A percentile compares a stretch with the other conserved stretches of the same genome.
Conservation (phyloP, 2,797 vertebrate species). For the Sphenodon punctatus region DNA sequence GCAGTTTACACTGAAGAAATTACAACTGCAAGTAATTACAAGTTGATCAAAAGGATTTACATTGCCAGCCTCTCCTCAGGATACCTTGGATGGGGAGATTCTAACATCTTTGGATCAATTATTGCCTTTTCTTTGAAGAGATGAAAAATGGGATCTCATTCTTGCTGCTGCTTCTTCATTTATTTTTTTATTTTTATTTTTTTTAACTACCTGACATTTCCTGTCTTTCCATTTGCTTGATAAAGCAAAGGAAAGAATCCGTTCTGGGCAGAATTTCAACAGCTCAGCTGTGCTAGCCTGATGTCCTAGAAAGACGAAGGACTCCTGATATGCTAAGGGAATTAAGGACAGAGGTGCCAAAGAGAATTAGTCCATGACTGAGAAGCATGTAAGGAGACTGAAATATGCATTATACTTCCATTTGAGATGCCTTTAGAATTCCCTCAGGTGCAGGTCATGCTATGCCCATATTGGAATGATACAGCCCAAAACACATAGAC, state of each 20-base stretch:
- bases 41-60: constrained; percentile 30
- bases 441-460: not conserved
- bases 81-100: constrained; percentile 42
- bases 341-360: constrained; percentile 21
- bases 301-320: constrained; percentile 39
- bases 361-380: constrained; percentile 45
- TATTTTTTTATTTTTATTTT: constrained; percentile 23
- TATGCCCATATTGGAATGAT: not conserved
- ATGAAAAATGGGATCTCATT: constrained; percentile 54
- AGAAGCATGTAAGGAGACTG: not conserved
- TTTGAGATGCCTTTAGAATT: not conserved
- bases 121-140: constrained; percentile 56
- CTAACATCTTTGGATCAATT: constrained; percentile 48
- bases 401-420: not conserved
- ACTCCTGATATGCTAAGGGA: constrained; percentile 8
- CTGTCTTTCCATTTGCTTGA: constrained; percentile 41
- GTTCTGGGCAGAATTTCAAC: constrained; percentile 27
- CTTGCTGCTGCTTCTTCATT: constrained; percentile 35
- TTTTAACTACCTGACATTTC: constrained; percentile 7
- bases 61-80: constrained; percentile 26
- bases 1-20: constrained; percentile 7
- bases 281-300: constrained; percentile 6
- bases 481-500: not conserved
- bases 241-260: constrained; percentile 42
- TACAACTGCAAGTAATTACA: constrained; percentile 54